Percentiles rank a stretch among this genome's conserved stretches.
phyloP scores from a whole-genome alignment of 2,113 vertebrate species.

The Asarcornis scutulata region DNA sequence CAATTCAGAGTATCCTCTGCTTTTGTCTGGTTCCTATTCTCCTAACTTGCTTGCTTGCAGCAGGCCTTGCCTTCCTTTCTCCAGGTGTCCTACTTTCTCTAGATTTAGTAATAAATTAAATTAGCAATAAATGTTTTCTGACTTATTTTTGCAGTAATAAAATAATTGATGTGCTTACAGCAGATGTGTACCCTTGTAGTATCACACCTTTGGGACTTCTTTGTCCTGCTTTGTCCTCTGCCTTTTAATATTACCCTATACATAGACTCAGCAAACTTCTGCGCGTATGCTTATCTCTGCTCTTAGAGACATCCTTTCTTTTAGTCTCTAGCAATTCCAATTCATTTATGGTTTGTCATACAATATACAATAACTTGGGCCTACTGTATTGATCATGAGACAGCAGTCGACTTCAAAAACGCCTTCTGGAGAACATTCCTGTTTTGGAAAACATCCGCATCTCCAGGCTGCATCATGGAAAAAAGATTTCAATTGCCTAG shows the following conservation, averaged over 20 bases:
- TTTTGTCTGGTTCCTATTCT: neutral
- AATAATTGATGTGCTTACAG: neutral
- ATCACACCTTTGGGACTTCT: neutral
- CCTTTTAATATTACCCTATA: neutral
- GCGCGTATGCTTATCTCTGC: neutral
- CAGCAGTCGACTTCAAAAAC: neutral
- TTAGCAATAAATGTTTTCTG: neutral
- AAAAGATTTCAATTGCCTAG: neutral
- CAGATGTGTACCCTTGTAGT: neutral
- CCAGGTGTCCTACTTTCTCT: neutral
- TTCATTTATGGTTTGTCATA: neutral
- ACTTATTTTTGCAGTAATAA: neutral
- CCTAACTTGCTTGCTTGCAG: neutral
- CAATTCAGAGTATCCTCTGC: neutral
- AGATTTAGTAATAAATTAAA: neutral
- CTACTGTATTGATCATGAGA: neutral
- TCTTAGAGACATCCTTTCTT: neutral
- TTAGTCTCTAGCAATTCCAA: neutral
- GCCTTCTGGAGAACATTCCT: neutral
- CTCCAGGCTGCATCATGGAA: neutral
- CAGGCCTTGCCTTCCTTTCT: neutral
- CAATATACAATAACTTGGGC: neutral
- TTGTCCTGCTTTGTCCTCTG: neutral
- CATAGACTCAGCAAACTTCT: neutral
- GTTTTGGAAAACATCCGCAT: neutral